A percentile compares a stretch with the other conserved stretches of the same genome.
Evolutionary conservation across 2,888 invertebrate genomes (phyloP).

Genomic region (Nymphalis polychloros): DNA sequence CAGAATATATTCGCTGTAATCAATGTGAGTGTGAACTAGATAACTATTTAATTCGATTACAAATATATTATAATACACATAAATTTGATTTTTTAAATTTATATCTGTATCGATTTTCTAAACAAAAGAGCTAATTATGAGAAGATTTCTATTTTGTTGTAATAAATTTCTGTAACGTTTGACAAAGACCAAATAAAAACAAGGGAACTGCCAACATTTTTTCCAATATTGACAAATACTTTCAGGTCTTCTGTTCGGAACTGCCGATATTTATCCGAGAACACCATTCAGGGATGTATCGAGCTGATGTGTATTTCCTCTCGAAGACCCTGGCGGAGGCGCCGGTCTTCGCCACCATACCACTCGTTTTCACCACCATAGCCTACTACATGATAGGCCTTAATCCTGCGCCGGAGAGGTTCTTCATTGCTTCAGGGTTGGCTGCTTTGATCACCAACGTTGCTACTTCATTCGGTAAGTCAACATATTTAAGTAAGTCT

Average conservation of each 20-base stretch:
- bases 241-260: conserved; percentile 93
- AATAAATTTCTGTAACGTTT: too few species aligned
- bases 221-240: background rate
- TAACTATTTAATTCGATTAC: too few species aligned
- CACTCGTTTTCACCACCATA: conserved; percentile 90
- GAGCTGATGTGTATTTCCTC: conserved; percentile 94
- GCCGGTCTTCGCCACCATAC: conserved; percentile 92
- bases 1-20: conserved; percentile 97
- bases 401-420: conserved; percentile 84
- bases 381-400: conserved; percentile 95
- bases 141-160: too few species aligned
- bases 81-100: too few species aligned
- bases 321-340: conserved; percentile 95
- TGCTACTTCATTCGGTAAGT: conserved; percentile 92
- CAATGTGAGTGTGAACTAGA: conserved; percentile 84
- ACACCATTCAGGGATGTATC: conserved; percentile 94
- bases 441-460: conserved; percentile 93
- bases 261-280: conserved; percentile 94
- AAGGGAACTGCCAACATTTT: background rate
- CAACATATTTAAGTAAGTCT: background rate
- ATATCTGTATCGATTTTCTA: too few species aligned
- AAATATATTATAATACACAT: too few species aligned
- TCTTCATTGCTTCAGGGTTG: conserved; percentile 88
- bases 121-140: too few species aligned
- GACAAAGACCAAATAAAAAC: background rate